phyloP scores from a whole-genome alignment of 1,140 invertebrate genomes.

The Drosophila repleta region DNA sequence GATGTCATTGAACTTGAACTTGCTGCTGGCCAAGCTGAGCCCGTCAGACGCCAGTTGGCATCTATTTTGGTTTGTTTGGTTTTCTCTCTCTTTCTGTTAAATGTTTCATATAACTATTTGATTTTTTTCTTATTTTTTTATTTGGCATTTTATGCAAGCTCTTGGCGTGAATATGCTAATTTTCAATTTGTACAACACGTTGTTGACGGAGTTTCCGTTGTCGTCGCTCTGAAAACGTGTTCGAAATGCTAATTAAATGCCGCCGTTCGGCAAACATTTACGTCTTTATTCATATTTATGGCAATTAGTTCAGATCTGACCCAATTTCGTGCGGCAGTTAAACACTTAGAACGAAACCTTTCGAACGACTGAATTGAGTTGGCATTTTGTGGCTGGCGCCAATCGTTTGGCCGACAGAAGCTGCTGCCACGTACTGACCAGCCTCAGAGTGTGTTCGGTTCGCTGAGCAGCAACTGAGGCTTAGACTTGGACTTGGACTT shows the following conservation, averaged over 20 bases:
- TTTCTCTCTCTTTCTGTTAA: conserved; percentile 38
- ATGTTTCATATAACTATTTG: conserved; percentile 3
- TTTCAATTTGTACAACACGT: conserved; percentile 71
- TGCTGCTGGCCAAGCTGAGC: conserved; percentile 31
- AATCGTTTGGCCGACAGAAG: conserved; percentile 12
- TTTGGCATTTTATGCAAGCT: conserved; percentile 70
- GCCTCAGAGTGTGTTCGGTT: conserved; percentile 22
- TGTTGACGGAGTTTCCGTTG: conserved; percentile 29
- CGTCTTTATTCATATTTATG: conserved; percentile 68
- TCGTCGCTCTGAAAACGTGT: conserved; percentile 65
- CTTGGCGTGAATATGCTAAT: conserved; percentile 78
- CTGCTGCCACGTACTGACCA: conserved; percentile 12
- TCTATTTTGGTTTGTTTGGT: conserved; percentile 23
- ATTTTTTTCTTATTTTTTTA: background rate
- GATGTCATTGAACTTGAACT: conserved; percentile 81
- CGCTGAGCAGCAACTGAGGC: conserved; percentile 17
- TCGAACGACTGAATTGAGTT: background rate
- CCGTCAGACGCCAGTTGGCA: conserved; percentile 26
- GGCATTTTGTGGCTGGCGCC: conserved; percentile 14
- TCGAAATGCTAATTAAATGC: conserved; percentile 73
- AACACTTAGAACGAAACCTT: too few species aligned
- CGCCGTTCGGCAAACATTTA: conserved; percentile 50
- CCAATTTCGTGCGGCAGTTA: conserved; percentile 43
- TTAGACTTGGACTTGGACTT: background rate
- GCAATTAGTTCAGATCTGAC: conserved; percentile 69